phyloP scores from a whole-genome alignment of 2,113 vertebrate species.

The Pterocles burchelli region DNA sequence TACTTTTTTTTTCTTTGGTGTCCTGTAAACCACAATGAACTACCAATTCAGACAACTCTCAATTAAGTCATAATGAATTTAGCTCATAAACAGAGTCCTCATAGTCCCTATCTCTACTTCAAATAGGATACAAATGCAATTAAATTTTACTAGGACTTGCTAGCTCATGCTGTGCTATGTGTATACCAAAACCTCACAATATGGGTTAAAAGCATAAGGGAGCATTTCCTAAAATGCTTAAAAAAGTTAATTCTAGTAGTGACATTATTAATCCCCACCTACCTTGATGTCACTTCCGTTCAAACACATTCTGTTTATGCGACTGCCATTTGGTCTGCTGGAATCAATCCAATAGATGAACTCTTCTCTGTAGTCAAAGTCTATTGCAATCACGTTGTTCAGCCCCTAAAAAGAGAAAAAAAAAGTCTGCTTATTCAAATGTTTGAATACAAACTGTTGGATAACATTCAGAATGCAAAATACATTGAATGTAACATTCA shows the following conservation, averaged over 20 bases:
- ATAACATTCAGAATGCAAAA: not conserved
- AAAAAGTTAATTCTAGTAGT: not conserved
- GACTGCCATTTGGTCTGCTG: conserved; percentile 92
- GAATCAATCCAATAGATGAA: conserved; percentile 99
- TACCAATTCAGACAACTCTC: not conserved
- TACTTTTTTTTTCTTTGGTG: not conserved
- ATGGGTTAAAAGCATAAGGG: not conserved
- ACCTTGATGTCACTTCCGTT: conserved; percentile 98
- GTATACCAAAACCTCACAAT: not conserved
- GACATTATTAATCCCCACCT: conserved; percentile 14
- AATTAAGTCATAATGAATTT: not conserved
- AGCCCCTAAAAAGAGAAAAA: conserved; percentile 80
- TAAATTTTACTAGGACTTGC: not conserved
- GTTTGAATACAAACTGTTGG: not conserved
- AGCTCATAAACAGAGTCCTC: not conserved
- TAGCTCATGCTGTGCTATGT: not conserved
- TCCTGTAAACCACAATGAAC: not conserved
- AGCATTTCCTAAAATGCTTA: not conserved
- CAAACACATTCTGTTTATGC: conserved; percentile 94
- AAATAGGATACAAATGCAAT: not conserved
- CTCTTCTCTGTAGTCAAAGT: conserved; percentile 98
- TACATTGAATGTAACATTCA: not conserved
- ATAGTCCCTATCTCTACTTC: not conserved
- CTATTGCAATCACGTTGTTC: conserved; percentile 95
- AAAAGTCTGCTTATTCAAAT: not conserved